A percentile compares a stretch with the other conserved stretches of the same genome.
These are phyloP conservation scores for Thumatha senex DNA, from an alignment of 2,888 invertebrate species.

Conservation along the genomic window DNA sequence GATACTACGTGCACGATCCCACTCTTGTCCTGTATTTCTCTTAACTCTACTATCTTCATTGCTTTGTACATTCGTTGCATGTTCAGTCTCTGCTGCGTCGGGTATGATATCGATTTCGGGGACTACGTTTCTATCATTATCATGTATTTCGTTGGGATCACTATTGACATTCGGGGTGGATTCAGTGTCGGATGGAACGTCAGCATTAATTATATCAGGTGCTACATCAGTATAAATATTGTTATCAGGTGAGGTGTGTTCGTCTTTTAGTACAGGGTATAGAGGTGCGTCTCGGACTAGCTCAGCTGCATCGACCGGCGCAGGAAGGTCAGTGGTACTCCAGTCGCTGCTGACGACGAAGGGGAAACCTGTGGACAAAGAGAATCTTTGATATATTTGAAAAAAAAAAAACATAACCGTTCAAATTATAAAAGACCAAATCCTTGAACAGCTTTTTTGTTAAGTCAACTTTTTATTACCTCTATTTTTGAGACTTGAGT, in stretches of 20 bases:
- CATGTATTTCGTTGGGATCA: neutral
- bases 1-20: constrained; percentile 61
- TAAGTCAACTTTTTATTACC: too few species aligned
- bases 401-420: neutral
- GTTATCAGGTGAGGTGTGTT: neutral
- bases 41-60: constrained; percentile 48
- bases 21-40: constrained; percentile 60
- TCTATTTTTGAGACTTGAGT: too few species aligned
- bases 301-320: constrained; percentile 54
- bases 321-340: constrained; percentile 55
- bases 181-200: neutral
- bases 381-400: neutral
- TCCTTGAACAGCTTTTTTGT: neutral
- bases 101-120: neutral
- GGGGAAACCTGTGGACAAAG: constrained; percentile 54
- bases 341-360: constrained; percentile 44
- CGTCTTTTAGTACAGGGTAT: constrained; percentile 54
- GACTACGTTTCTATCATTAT: neutral
- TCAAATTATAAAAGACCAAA: neutral
- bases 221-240: neutral
- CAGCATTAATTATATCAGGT: constrained; percentile 2
- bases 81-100: constrained; percentile 42
- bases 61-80: constrained; percentile 48
- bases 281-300: constrained; percentile 64
- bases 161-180: neutral